Conservation (phyloP, 2,797 vertebrate genomes). For the Yasuhikotakia modesta region DNA sequence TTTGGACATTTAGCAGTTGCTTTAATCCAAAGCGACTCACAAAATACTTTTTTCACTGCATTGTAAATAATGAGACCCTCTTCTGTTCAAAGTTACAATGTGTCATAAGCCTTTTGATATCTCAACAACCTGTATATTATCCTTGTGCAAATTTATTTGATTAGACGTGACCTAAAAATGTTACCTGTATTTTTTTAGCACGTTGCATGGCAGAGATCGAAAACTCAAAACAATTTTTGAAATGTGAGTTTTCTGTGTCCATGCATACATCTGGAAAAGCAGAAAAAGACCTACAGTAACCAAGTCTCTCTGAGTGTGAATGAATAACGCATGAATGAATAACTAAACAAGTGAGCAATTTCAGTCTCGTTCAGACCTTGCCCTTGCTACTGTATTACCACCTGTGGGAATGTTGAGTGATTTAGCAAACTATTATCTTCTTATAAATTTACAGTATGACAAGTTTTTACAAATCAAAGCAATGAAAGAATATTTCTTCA, state of each 20-base stretch:
- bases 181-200: no score
- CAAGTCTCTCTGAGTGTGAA: background rate
- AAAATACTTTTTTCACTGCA: background rate
- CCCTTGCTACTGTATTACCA: background rate
- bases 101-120: conserved; percentile 6
- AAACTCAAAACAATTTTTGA: no score
- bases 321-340: background rate
- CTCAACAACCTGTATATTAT: background rate
- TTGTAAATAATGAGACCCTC: background rate
- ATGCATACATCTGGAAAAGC: background rate
- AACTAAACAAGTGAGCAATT: background rate
- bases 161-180: background rate
- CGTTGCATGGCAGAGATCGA: no score
- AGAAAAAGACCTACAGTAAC: background rate
- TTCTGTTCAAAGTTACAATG: background rate
- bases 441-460: background rate
- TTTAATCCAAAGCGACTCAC: no score
- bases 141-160: background rate
- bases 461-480: conserved; percentile 6
- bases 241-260: background rate
- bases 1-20: no score
- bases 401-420: background rate
- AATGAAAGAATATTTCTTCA: background rate
- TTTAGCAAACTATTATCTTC: background rate
- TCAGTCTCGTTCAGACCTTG: background rate